Evolutionary conservation across 2,113 vertebrate genomes (phyloP).

Genomic region (Ginglymostoma cirratum): DNA sequence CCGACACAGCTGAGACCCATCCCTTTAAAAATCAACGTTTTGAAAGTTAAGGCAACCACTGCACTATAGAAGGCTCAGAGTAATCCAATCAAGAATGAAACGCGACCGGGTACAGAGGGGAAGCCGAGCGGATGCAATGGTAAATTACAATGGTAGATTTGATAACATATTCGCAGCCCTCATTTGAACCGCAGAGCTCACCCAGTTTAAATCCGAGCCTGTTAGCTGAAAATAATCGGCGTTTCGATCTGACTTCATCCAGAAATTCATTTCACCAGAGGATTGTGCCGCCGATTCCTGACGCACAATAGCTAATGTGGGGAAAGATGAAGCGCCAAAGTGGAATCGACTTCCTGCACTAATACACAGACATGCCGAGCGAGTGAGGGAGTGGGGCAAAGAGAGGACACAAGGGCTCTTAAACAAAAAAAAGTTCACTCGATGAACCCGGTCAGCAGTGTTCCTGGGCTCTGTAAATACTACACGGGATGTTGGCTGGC

Average conservation of each 20-base stretch:
- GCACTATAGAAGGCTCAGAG: not conserved
- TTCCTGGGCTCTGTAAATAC: too few species aligned
- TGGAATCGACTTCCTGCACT: not conserved
- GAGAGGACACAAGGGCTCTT: not conserved
- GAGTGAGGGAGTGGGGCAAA: not conserved
- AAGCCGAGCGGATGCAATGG: not conserved
- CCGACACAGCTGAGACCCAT: not conserved
- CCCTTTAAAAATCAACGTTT: not conserved
- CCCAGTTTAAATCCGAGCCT: not conserved
- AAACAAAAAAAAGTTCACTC: not conserved
- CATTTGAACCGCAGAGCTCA: not conserved
- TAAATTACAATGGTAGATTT: not conserved
- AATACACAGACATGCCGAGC: not conserved
- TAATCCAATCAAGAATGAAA: slow-evolving; percentile 19
- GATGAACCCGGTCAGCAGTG: not conserved
- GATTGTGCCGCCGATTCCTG: not conserved
- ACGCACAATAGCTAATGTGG: not conserved
- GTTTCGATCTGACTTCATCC: not conserved
- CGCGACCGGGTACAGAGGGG: not conserved
- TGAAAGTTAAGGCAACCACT: not conserved
- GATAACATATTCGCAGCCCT: not conserved
- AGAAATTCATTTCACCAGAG: not conserved
- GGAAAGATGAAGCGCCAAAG: not conserved
- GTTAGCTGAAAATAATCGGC: not conserved
- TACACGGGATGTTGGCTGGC: not conserved